Conservation (phyloP, 2,888 invertebrate genomes). For the Agrotis clavis region DNA sequence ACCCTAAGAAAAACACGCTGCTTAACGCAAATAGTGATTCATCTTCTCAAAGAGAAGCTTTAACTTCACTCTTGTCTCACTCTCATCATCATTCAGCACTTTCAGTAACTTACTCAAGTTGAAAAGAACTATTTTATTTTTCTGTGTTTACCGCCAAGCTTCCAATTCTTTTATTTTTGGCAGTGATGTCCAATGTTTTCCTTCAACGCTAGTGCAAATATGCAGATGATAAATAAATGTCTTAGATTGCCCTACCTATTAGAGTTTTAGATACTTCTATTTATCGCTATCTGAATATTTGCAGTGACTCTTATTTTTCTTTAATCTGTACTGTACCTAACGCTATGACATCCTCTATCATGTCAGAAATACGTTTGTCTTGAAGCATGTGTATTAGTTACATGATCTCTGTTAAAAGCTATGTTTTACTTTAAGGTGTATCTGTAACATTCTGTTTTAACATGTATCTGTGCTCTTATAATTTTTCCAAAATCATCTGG, state of each 20-base stretch:
- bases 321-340: conserved; percentile 38
- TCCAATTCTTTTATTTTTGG: conserved; percentile 64
- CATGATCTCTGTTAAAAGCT: conserved; percentile 44
- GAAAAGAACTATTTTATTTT: conserved; percentile 76
- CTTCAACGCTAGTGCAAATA: conserved; percentile 61
- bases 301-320: conserved; percentile 48
- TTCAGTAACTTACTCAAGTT: conserved; percentile 77
- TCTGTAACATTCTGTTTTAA: conserved; percentile 54
- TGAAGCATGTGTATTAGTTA: conserved; percentile 61
- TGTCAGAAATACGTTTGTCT: conserved; percentile 45
- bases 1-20: conserved; percentile 71
- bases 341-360: conserved; percentile 38
- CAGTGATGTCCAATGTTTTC: conserved; percentile 50
- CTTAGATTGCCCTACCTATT: conserved; percentile 16
- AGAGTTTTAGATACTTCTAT: conserved; percentile 16
- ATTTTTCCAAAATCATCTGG: conserved; percentile 20
- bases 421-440: conserved; percentile 41
- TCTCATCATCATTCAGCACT: conserved; percentile 70
- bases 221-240: conserved; percentile 48
- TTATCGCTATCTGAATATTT: conserved; percentile 63
- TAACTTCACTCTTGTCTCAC: conserved; percentile 63
- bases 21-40: conserved; percentile 65
- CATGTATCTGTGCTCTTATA: conserved; percentile 60
- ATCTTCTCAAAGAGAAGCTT: conserved; percentile 50
- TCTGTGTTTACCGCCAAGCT: conserved; percentile 73